Conservation (phyloP, 37 sponge, comb jelly and placozoan species). For the Amphimedon queenslandica region DNA sequence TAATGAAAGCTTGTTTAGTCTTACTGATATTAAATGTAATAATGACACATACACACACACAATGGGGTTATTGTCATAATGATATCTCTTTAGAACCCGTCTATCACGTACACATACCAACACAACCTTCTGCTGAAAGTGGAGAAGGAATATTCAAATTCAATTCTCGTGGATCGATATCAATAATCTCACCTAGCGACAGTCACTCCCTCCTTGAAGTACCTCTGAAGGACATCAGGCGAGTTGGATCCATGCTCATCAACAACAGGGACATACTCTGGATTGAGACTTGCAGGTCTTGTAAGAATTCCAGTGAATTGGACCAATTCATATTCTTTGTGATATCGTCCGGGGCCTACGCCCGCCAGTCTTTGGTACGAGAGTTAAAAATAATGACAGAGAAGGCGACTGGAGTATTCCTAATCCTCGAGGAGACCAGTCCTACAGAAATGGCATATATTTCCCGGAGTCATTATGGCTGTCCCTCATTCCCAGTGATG, state of each 20-base stretch:
- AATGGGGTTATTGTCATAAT: background rate
- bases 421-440: constrained; percentile 46
- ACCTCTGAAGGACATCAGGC: constrained; percentile 27
- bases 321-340: constrained; percentile 40
- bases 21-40: background rate
- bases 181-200: constrained; percentile 32
- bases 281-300: constrained; percentile 56
- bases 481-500: constrained; percentile 22
- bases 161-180: constrained; percentile 10
- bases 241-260: constrained; percentile 27
- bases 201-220: constrained; percentile 32
- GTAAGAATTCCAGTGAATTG: constrained; percentile 16
- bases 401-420: constrained; percentile 9
- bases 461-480: constrained; percentile 52
- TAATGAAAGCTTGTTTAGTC: too few relatives aligned
- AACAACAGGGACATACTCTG: constrained; percentile 42
- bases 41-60: background rate
- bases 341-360: constrained; percentile 32
- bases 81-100: constrained; percentile 47
- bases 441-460: constrained; percentile 38
- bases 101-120: constrained; percentile 61
- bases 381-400: constrained; percentile 46
- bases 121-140: constrained; percentile 29
- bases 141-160: constrained; percentile 60
- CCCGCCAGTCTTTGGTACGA: constrained; percentile 14